These are phyloP conservation scores for Bujurquina vittata DNA, from an alignment of 2,113 vertebrate genomes.

Conservation along the genomic window DNA sequence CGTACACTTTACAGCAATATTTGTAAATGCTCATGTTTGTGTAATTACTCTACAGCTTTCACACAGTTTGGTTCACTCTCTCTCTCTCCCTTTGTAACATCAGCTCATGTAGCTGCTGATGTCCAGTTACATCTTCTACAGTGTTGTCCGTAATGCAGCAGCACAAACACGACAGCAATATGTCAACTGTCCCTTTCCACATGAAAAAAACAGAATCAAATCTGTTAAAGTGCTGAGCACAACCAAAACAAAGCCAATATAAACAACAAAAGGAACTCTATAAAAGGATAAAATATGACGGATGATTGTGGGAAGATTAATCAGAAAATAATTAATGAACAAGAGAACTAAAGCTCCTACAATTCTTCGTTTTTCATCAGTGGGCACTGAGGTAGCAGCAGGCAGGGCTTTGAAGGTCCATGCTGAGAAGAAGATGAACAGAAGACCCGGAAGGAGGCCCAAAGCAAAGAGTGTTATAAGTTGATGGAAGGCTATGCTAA, in stretches of 20 bases:
- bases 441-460: accelerated
- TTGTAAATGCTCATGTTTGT: too few relatives aligned
- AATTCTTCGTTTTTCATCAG: conserved; percentile 17
- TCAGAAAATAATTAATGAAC: background rate
- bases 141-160: background rate
- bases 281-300: background rate
- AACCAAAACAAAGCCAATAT: background rate
- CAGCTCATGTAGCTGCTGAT: background rate
- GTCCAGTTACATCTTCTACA: background rate
- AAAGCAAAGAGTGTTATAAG: too few relatives aligned
- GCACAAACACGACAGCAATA: background rate
- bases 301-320: background rate
- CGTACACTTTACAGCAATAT: too few relatives aligned
- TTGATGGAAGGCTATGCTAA: too few relatives aligned
- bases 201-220: conserved; percentile 6
- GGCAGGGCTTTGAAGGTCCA: background rate
- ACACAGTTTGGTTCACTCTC: background rate
- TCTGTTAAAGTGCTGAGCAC: background rate
- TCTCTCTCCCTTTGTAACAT: background rate
- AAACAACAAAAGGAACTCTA: too few relatives aligned
- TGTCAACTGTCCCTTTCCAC: background rate
- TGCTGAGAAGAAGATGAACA: background rate
- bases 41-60: background rate
- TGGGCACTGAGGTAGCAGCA: background rate
- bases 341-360: background rate